phyloP scores from a whole-genome alignment of 1,140 invertebrate species.

The Papilio polyxenes region DNA sequence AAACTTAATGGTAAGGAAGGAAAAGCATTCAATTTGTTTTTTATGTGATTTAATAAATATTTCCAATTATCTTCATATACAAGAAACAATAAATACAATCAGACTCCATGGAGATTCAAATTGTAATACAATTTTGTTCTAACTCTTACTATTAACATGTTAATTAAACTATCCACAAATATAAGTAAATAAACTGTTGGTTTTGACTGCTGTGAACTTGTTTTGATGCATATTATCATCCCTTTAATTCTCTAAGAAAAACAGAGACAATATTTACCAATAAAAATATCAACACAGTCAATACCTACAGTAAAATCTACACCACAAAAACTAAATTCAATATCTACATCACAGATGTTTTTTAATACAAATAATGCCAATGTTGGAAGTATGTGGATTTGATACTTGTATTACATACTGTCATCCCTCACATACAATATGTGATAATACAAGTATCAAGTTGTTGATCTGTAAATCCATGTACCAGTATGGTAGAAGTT shows the following conservation, averaged over 20 bases:
- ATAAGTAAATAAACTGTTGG: background rate
- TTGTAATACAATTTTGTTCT: slow-evolving; percentile 9
- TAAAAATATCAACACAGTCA: background rate
- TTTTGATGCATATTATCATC: too few relatives aligned
- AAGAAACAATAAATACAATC: slow-evolving; percentile 31
- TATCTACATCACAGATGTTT: slow-evolving; percentile 36
- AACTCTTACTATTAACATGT: background rate
- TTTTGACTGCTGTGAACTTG: too few relatives aligned
- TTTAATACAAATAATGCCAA: background rate
- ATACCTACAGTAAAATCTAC: background rate
- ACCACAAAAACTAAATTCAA: slow-evolving; percentile 21
- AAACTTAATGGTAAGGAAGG: background rate
- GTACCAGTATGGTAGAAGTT: background rate
- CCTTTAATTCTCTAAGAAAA: too few relatives aligned
- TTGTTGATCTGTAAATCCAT: too few relatives aligned
- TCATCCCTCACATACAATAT: too few relatives aligned
- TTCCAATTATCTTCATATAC: slow-evolving; percentile 25
- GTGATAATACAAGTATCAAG: too few relatives aligned
- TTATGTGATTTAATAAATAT: slow-evolving; percentile 33
- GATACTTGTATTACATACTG: too few relatives aligned
- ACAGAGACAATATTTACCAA: too few relatives aligned
- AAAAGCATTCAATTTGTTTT: background rate
- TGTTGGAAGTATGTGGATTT: background rate
- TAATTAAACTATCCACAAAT: slow-evolving; percentile 11
- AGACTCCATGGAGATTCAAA: slow-evolving; percentile 35